Evolutionary conservation across 2,888 invertebrate genomes (phyloP).

Genomic region (Halictus ligatus): DNA sequence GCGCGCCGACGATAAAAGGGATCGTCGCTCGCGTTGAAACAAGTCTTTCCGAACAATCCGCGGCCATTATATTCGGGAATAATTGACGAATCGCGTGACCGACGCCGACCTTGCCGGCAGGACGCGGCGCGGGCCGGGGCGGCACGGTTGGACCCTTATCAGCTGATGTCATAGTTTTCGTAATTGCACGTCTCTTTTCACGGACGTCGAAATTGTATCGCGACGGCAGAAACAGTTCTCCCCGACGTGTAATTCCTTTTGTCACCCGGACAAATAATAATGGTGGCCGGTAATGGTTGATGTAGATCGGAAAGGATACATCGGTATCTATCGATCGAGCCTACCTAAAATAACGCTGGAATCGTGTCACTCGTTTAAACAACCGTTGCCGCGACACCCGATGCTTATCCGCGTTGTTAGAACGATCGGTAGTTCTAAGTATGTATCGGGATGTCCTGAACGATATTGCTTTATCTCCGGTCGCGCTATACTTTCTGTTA

Average conservation of each 20-base stretch:
- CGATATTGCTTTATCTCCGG: neutral
- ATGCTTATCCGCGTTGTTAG: conserved; percentile 7
- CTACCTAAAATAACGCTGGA: conserved; percentile 14
- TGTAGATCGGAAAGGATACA: conserved; percentile 34
- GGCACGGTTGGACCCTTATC: conserved; percentile 22
- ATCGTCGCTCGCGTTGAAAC: conserved; percentile 22
- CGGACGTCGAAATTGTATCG: conserved; percentile 15
- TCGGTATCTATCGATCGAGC: neutral
- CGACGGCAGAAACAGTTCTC: neutral
- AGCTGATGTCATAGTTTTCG: conserved; percentile 25
- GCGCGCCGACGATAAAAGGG: conserved; percentile 31
- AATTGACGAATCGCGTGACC: conserved; percentile 59
- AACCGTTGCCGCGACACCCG: neutral
- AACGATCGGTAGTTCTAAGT: neutral
- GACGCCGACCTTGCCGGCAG: neutral
- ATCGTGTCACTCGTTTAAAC: conserved; percentile 9
- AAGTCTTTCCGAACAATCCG: conserved; percentile 22
- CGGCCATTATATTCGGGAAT: conserved; percentile 35
- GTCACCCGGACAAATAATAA: conserved; percentile 33
- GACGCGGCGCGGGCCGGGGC: neutral
- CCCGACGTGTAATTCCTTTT: conserved; percentile 19
- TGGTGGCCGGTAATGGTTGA: conserved; percentile 5
- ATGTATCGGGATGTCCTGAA: neutral
- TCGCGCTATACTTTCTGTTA: neutral
- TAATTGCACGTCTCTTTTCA: conserved; percentile 11